These are phyloP conservation scores for Brachirus orientalis DNA, from an alignment of 2,113 vertebrate species.

Conservation along the genomic window DNA sequence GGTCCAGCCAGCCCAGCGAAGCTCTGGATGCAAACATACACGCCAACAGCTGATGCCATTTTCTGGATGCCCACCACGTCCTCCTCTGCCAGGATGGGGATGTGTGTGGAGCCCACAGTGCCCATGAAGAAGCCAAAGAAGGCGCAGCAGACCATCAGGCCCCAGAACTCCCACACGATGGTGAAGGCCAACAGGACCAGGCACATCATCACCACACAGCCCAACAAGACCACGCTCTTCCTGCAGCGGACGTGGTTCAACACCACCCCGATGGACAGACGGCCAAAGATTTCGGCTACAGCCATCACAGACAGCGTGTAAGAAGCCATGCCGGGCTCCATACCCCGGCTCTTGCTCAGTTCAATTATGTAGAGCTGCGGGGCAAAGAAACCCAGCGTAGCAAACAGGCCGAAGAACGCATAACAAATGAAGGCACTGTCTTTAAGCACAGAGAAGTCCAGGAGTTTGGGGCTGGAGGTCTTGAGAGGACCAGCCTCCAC, in stretches of 20 bases:
- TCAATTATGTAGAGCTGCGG: conserved; percentile 95
- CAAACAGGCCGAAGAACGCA: conserved; percentile 93
- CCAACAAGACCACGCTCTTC: conserved; percentile 91
- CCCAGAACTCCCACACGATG: conserved; percentile 89
- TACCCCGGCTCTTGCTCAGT: conserved; percentile 88
- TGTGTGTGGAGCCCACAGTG: conserved; percentile 90
- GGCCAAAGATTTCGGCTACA: conserved; percentile 88
- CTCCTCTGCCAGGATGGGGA: conserved; percentile 94
- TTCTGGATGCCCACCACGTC: conserved; percentile 90
- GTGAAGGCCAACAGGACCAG: conserved; percentile 90
- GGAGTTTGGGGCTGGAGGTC: conserved; percentile 64
- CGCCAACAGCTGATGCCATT: conserved; percentile 92
- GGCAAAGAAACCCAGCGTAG: conserved; percentile 94
- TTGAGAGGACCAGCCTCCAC: conserved; percentile 13
- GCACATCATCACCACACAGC: conserved; percentile 84
- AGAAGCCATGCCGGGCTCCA: conserved; percentile 83
- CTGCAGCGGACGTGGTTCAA: conserved; percentile 87
- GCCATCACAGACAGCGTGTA: conserved; percentile 92
- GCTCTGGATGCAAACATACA: conserved; percentile 95
- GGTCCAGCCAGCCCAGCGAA: conserved; percentile 93
- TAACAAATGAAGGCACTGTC: conserved; percentile 92
- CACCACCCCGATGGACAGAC: conserved; percentile 86
- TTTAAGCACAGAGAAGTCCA: conserved; percentile 92
- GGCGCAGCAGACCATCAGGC: conserved; percentile 87
- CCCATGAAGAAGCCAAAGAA: conserved; percentile 93